Evolutionary conservation across 2,113 vertebrate genomes (phyloP).

Genomic region (Etheostoma spectabile): DNA sequence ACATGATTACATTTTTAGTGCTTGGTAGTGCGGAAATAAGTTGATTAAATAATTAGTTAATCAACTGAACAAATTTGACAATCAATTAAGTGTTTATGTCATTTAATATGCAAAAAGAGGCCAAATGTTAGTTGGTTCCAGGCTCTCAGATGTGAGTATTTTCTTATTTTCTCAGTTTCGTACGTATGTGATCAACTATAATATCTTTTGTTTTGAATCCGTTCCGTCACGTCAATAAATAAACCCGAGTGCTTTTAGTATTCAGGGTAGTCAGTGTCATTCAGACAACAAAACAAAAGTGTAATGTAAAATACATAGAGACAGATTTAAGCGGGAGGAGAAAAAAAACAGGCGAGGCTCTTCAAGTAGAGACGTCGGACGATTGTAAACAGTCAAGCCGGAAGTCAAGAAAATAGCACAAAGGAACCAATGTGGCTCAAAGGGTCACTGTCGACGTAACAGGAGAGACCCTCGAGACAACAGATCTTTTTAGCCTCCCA

Average conservation of each 20-base stretch:
- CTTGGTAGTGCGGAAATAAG: constrained; percentile 1
- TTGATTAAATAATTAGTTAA: constrained; percentile 40
- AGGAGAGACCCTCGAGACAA: neutral
- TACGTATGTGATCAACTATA: neutral
- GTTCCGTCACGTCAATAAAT: constrained; percentile 9
- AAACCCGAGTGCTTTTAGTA: constrained; percentile 12
- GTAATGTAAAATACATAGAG: neutral
- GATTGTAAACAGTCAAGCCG: neutral
- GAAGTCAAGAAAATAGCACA: neutral
- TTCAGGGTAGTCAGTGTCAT: constrained; percentile 12
- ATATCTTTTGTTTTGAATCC: neutral
- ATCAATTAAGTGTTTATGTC: neutral
- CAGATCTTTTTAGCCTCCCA: neutral
- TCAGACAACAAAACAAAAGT: neutral
- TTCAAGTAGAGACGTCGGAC: neutral
- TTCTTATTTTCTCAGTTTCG: neutral
- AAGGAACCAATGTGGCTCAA: neutral
- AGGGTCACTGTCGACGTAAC: neutral
- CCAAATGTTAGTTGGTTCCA: neutral
- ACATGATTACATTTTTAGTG: constrained; percentile 2
- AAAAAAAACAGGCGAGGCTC: neutral
- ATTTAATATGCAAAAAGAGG: neutral
- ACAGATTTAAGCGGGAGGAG: neutral
- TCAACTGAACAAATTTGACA: neutral
- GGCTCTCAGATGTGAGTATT: neutral